A percentile compares a stretch with the other conserved stretches of the same genome.
These are phyloP conservation scores for Darevskia nairensis DNA, from an alignment of 2,797 vertebrate species.

Conservation along the genomic window DNA sequence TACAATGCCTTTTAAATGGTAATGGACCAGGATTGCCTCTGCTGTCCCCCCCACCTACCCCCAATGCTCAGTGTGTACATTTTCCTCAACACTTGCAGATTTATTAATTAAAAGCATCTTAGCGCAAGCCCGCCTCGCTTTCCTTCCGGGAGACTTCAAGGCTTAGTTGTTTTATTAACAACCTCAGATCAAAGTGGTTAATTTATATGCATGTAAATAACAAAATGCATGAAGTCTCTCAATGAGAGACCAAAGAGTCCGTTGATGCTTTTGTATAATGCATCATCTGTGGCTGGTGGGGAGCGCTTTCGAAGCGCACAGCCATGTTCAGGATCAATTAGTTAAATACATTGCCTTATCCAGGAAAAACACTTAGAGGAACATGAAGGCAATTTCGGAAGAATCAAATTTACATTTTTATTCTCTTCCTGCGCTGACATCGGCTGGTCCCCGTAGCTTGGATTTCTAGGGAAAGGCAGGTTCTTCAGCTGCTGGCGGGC, in stretches of 20 bases:
- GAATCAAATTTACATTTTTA: slow-evolving; percentile 43
- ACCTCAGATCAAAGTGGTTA: slow-evolving; percentile 52
- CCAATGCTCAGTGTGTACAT: background rate
- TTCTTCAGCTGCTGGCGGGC: background rate
- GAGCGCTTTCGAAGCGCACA: background rate
- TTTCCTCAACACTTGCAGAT: slow-evolving; percentile 22
- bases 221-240: slow-evolving; percentile 39
- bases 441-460: background rate
- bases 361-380: slow-evolving; percentile 39
- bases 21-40: background rate
- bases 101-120: slow-evolving; percentile 48
- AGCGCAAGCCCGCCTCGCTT: background rate
- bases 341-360: slow-evolving; percentile 30
- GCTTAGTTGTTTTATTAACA: slow-evolving; percentile 52
- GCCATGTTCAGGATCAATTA: slow-evolving; percentile 32
- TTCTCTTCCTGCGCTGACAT: slow-evolving; percentile 25
- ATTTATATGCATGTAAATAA: slow-evolving; percentile 57
- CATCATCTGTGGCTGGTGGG: slow-evolving; percentile 9
- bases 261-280: slow-evolving; percentile 17
- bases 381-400: slow-evolving; percentile 30
- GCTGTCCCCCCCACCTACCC: background rate
- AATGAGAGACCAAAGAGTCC: slow-evolving; percentile 34
- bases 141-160: slow-evolving; percentile 34
- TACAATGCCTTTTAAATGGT: background rate
- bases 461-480: background rate